These are phyloP conservation scores for Threskiornis aethiopicus DNA, from an alignment of 2,797 vertebrate species.

Conservation along the genomic window DNA sequence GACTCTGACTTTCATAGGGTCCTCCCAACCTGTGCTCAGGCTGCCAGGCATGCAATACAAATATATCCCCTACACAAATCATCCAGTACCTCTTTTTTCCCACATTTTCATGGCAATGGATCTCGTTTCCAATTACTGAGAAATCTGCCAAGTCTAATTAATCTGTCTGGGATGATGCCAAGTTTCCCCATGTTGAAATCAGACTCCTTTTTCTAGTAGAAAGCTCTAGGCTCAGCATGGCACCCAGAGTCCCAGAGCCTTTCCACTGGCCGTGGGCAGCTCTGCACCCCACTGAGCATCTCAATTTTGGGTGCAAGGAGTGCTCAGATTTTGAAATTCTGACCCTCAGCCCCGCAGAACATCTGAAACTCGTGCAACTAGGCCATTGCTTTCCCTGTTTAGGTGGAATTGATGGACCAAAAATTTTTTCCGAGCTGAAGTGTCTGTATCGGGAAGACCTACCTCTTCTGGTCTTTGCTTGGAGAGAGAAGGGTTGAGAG, in stretches of 20 bases:
- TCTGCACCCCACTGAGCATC: not conserved
- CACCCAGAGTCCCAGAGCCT: not conserved
- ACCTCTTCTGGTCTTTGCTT: not conserved
- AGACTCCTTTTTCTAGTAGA: not conserved
- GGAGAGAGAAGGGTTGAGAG: not conserved
- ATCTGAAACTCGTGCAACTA: not conserved
- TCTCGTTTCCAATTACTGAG: not conserved
- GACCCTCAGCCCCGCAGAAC: not conserved
- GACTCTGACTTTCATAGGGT: no score
- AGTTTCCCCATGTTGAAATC: not conserved
- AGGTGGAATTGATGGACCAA: not conserved
- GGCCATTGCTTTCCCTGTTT: not conserved
- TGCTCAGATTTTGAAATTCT: not conserved
- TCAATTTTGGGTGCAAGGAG: fast-evolving
- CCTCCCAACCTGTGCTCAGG: not conserved
- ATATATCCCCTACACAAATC: not conserved
- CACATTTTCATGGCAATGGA: not conserved
- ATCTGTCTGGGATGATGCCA: not conserved
- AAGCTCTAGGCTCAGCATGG: not conserved
- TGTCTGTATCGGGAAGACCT: not conserved
- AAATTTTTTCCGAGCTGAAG: not conserved
- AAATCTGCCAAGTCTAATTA: slow-evolving; percentile 10
- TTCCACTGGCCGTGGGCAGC: not conserved
- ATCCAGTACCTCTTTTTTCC: not conserved
- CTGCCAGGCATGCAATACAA: not conserved